phyloP scores from a whole-genome alignment of 2,888 invertebrate genomes.

The Noctua janthina region DNA sequence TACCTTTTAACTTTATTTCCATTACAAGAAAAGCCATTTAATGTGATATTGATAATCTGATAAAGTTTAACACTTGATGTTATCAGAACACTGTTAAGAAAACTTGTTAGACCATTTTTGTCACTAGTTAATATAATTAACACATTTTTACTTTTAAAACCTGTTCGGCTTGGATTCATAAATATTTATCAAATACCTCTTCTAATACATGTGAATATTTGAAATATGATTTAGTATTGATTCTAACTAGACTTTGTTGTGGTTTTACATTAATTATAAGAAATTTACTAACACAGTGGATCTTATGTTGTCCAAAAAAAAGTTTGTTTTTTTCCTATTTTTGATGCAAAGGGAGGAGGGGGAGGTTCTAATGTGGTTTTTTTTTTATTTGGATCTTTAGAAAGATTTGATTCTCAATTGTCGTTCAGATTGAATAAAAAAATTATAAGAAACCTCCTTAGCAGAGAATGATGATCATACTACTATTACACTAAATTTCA shows the following conservation, averaged over 20 bases:
- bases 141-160: constrained; percentile 14
- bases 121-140: neutral
- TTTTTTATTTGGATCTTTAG: neutral
- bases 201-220: neutral
- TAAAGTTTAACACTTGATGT: constrained; percentile 29
- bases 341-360: too few relatives aligned
- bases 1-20: neutral
- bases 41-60: constrained; percentile 20
- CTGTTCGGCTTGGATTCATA: constrained; percentile 25
- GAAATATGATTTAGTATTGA: neutral
- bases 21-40: constrained; percentile 32
- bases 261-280: too few relatives aligned
- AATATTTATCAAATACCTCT: constrained; percentile 18
- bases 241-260: neutral
- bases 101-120: constrained; percentile 37
- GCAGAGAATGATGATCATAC: neutral
- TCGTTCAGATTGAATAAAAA: neutral
- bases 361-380: neutral
- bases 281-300: too few relatives aligned
- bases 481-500: neutral
- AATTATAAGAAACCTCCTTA: neutral
- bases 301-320: too few relatives aligned
- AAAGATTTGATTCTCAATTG: neutral
- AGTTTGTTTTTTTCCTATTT: too few relatives aligned
- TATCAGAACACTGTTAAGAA: constrained; percentile 25